Conservation (phyloP, 2,888 invertebrate genomes). For the Nomada hirtipes region DNA sequence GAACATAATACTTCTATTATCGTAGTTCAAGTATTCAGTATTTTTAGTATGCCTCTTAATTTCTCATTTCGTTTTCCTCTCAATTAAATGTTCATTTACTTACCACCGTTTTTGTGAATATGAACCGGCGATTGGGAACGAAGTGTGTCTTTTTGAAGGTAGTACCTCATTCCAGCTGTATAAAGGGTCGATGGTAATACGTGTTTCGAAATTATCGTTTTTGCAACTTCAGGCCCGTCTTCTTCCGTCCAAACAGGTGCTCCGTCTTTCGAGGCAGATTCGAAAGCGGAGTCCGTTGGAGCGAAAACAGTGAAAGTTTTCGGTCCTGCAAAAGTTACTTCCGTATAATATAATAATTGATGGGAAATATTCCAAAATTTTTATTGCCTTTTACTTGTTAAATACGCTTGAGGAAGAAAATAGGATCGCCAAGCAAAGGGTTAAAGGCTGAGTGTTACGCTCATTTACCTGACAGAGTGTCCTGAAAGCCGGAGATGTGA, state of each 20-base stretch:
- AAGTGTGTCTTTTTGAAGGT: conserved; percentile 92
- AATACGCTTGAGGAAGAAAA: neutral
- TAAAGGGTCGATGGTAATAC: conserved; percentile 92
- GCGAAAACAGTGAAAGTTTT: conserved; percentile 95
- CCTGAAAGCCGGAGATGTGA: conserved; percentile 91
- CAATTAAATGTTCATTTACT: conserved; percentile 70
- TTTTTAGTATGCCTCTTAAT: neutral
- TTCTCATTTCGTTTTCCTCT: neutral
- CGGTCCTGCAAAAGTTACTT: conserved; percentile 86
- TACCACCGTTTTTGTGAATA: conserved; percentile 92
- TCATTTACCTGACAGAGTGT: conserved; percentile 89
- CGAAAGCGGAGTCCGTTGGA: conserved; percentile 92
- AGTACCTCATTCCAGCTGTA: conserved; percentile 94
- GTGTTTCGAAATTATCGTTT: conserved; percentile 91
- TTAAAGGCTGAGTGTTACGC: neutral
- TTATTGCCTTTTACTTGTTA: neutral
- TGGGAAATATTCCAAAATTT: neutral
- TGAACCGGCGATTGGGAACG: conserved; percentile 91
- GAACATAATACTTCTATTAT: neutral
- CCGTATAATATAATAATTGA: neutral
- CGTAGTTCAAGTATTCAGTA: no score
- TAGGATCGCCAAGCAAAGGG: neutral
- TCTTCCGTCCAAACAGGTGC: conserved; percentile 82
- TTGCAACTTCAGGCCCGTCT: conserved; percentile 85
- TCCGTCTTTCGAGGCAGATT: conserved; percentile 86